phyloP scores from a whole-genome alignment of 2,113 vertebrate species.

The Eleginops maclovinus region DNA sequence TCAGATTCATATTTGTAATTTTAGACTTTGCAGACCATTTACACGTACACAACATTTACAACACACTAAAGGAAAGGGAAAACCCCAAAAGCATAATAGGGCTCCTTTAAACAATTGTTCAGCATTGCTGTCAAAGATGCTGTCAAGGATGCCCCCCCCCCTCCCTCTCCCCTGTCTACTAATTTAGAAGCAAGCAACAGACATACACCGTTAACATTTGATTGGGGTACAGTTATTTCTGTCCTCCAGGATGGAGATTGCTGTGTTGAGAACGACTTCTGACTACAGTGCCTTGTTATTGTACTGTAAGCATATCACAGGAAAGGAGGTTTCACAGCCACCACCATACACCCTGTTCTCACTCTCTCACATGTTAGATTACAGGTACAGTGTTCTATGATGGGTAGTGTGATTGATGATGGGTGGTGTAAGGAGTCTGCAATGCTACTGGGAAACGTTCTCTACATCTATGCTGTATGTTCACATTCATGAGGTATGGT shows the following conservation, averaged over 20 bases:
- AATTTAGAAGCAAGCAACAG: no score
- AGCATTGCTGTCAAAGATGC: neutral
- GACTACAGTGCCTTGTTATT: neutral
- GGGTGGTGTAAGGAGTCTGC: neutral
- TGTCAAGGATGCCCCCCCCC: neutral
- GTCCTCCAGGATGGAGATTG: neutral
- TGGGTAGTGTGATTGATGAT: conserved; percentile 9
- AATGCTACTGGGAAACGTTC: neutral
- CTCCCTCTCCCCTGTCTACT: no score
- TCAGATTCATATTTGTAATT: no score
- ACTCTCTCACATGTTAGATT: conserved; percentile 24
- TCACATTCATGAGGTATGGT: neutral
- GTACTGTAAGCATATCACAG: conserved; percentile 8
- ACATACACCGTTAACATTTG: no score
- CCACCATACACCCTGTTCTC: neutral
- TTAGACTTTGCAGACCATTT: no score
- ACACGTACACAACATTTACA: no score
- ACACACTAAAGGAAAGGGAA: no score
- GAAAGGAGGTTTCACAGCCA: conserved; percentile 7
- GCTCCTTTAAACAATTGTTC: neutral
- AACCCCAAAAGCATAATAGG: no score
- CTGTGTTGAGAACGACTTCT: neutral
- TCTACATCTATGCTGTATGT: neutral
- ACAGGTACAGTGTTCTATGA: neutral
- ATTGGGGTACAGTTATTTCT: neutral